Evolutionary conservation across 2,888 invertebrate species (phyloP).

Genomic region (Chydorus sphaericus): DNA sequence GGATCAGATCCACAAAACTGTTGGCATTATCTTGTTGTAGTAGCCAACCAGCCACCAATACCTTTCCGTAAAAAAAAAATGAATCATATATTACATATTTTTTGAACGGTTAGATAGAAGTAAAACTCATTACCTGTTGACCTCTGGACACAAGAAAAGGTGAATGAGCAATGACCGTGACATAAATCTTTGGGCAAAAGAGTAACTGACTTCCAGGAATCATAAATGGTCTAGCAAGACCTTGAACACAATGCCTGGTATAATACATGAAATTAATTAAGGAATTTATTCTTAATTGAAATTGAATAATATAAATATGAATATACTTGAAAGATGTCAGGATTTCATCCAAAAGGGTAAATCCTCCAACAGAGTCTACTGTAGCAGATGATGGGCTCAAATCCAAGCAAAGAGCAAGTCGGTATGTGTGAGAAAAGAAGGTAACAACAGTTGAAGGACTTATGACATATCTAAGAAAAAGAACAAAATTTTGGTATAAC

Average conservation of each 20-base stretch:
- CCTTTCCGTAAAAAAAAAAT: conserved; percentile 28
- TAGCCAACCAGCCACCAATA: conserved; percentile 51
- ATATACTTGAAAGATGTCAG: conserved; percentile 32
- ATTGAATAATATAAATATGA: background rate
- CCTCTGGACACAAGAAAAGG: conserved; percentile 54
- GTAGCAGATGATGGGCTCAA: conserved; percentile 59
- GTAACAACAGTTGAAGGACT: conserved; percentile 43
- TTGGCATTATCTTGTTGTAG: conserved; percentile 43
- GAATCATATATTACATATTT: too few species aligned
- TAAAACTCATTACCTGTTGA: conserved; percentile 37
- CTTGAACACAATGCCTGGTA: conserved; percentile 2
- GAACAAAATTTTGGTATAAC: background rate
- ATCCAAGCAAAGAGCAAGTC: conserved; percentile 58
- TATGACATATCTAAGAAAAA: conserved; percentile 35
- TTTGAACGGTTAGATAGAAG: too few species aligned
- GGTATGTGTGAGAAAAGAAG: conserved; percentile 52
- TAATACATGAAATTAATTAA: background rate
- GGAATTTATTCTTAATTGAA: background rate
- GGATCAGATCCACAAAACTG: conserved; percentile 40
- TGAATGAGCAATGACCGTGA: conserved; percentile 60
- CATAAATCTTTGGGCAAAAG: conserved; percentile 50
- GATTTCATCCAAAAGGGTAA: conserved; percentile 45
- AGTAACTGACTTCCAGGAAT: conserved; percentile 46
- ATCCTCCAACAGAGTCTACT: conserved; percentile 44
- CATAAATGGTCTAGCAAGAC: conserved; percentile 9